These are phyloP conservation scores for Creontiades dilutus DNA, from an alignment of 2,888 invertebrate genomes.

Conservation along the genomic window DNA sequence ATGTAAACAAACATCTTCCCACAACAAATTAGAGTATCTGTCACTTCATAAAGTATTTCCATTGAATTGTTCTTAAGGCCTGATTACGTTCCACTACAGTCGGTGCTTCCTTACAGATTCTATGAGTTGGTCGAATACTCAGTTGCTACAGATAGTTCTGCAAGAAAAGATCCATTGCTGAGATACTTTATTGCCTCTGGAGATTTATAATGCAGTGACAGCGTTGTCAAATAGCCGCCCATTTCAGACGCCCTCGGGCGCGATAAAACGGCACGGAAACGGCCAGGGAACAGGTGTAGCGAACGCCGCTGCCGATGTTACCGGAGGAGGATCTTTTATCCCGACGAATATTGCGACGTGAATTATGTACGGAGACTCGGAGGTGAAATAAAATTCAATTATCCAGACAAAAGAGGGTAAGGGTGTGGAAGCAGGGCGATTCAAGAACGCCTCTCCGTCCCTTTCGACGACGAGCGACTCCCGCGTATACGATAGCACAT, in stretches of 20 bases:
- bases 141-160: not conserved
- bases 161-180: not conserved
- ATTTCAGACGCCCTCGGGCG: not conserved
- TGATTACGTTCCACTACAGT: no score
- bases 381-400: conserved; percentile 11
- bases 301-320: conserved; percentile 29
- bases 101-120: no score
- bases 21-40: no score
- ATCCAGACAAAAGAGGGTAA: not conserved
- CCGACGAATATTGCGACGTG: conserved; percentile 16
- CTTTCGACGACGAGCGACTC: no score
- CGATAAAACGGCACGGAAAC: conserved; percentile 39
- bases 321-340: not conserved
- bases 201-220: conserved; percentile 32
- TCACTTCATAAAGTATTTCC: no score
- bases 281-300: conserved; percentile 10
- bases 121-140: no score
- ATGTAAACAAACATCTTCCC: no score
- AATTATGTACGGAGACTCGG: conserved; percentile 7
- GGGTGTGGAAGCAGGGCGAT: not conserved
- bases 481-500: no score
- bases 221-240: conserved; percentile 30
- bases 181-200: not conserved
- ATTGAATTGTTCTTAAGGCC: no score
- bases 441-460: not conserved